These are phyloP conservation scores for Conops quadrifasciatus DNA, from an alignment of 2,888 invertebrate genomes.

Conservation along the genomic window DNA sequence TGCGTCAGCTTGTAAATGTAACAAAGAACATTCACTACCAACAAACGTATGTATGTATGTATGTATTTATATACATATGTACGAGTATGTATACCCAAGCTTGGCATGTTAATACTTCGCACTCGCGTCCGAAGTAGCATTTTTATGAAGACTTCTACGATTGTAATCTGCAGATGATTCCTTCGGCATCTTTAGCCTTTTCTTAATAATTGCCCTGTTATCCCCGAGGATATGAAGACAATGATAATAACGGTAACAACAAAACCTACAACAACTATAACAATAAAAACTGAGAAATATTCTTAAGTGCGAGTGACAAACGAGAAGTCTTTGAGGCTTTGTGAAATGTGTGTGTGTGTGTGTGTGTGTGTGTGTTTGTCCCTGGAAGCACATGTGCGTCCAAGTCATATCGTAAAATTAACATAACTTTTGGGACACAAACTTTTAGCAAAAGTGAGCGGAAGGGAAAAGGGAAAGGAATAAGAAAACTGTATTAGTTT, in stretches of 20 bases:
- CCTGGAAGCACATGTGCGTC: slow-evolving; percentile 16
- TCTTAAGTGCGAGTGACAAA: slow-evolving; percentile 46
- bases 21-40: too few species aligned
- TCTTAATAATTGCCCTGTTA: slow-evolving; percentile 53
- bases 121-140: slow-evolving; percentile 33
- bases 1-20: too few species aligned
- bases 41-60: too few species aligned
- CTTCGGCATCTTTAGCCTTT: slow-evolving; percentile 43
- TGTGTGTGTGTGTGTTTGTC: slow-evolving; percentile 41
- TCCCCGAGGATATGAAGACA: slow-evolving; percentile 54
- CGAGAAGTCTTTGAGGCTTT: slow-evolving; percentile 47
- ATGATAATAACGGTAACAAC: slow-evolving; percentile 40
- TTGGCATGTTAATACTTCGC: not conserved
- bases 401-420: slow-evolving; percentile 35
- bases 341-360: too few species aligned
- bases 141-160: slow-evolving; percentile 32
- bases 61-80: too few species aligned
- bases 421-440: slow-evolving; percentile 39
- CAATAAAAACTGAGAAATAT: slow-evolving; percentile 19
- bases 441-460: not conserved
- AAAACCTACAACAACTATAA: slow-evolving; percentile 39
- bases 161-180: not conserved
- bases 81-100: too few species aligned
- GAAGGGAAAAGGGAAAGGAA: not conserved
- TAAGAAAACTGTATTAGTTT: not conserved